phyloP scores from a whole-genome alignment of 1,140 invertebrate genomes.

The Lithobius niger region DNA sequence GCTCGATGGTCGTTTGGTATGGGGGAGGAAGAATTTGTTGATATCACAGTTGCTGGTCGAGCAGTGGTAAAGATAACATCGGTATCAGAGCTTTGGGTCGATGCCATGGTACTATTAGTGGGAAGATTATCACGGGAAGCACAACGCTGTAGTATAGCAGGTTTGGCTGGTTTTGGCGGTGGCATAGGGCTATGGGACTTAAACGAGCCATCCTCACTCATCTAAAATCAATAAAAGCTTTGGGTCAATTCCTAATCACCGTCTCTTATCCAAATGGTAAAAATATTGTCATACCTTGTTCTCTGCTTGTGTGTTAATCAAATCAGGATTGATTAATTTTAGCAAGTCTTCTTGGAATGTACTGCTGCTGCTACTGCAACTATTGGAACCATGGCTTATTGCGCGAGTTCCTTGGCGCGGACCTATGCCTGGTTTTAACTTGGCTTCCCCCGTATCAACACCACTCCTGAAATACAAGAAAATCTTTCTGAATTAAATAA shows the following conservation, averaged over 20 bases:
- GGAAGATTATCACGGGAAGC: too few relatives aligned
- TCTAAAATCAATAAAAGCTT: too few relatives aligned
- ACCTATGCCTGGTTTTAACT: neutral
- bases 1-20: constrained; percentile 42
- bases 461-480: neutral
- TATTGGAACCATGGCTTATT: constrained; percentile 5
- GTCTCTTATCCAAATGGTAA: neutral
- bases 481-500: too few relatives aligned
- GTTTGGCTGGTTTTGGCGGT: constrained; percentile 2
- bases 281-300: neutral
- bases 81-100: neutral
- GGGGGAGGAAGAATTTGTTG: constrained; percentile 47
- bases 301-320: constrained; percentile 31
- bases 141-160: too few relatives aligned
- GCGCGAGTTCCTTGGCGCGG: constrained; percentile 12
- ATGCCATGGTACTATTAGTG: neutral
- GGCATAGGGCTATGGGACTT: too few relatives aligned
- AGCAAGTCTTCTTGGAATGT: constrained; percentile 77
- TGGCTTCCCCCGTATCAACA: neutral
- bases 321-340: constrained; percentile 74
- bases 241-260: neutral
- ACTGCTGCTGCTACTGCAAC: too few relatives aligned
- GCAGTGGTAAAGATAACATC: constrained; percentile 57
- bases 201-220: too few relatives aligned
- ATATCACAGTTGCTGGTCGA: constrained; percentile 54